phyloP scores from a whole-genome alignment of 2,113 vertebrate species.

The Catharus minimus region DNA sequence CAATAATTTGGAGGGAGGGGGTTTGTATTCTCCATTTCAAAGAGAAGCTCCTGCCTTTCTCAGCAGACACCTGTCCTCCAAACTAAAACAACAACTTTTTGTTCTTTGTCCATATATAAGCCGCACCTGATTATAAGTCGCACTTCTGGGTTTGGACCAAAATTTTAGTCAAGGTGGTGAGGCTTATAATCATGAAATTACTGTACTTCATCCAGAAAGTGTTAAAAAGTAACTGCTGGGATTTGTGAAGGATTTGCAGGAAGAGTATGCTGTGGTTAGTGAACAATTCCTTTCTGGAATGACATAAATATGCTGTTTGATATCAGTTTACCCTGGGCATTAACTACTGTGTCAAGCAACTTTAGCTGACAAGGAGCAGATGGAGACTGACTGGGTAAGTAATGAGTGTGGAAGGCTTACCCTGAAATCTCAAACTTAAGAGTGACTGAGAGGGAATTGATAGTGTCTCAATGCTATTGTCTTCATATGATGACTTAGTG shows the following conservation, averaged over 20 bases:
- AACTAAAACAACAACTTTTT: too few species aligned
- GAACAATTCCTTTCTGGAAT: not conserved
- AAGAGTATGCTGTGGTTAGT: not conserved
- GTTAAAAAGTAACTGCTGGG: not conserved
- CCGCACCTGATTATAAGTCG: too few species aligned
- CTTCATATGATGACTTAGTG: not conserved
- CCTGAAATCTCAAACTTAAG: not conserved
- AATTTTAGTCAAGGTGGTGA: too few species aligned
- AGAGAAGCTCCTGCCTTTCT: too few species aligned
- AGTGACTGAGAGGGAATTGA: not conserved
- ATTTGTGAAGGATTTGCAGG: not conserved
- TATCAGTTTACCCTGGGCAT: not conserved
- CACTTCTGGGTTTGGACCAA: too few species aligned
- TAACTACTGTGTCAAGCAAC: not conserved
- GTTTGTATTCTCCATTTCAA: too few species aligned
- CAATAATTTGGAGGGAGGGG: too few species aligned
- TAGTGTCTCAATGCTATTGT: not conserved
- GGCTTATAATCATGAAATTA: too few species aligned
- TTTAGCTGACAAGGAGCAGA: not conserved
- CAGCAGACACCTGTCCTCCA: too few species aligned
- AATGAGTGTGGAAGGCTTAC: not conserved
- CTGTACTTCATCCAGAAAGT: not conserved
- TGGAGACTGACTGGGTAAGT: not conserved
- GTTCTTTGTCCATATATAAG: too few species aligned
- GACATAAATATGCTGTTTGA: not conserved